Evolutionary conservation across 2,113 vertebrate genomes (phyloP), one percentile per base, ranked within the genome.

Genomic region (Sitta europaea): DNA sequence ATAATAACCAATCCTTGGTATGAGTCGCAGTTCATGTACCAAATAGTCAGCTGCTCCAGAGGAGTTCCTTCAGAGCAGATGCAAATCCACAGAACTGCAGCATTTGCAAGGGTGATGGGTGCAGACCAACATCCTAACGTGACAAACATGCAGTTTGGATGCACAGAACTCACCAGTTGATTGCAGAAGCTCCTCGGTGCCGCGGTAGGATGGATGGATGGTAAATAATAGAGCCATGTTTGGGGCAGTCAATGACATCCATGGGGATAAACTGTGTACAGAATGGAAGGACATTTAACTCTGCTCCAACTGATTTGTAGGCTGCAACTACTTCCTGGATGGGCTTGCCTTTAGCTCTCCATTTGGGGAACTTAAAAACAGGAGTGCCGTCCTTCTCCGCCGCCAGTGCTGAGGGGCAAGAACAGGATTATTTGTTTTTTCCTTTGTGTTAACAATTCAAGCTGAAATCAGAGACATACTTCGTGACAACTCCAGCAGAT

Each of bases 221-320:
- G 94, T 99, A 99, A 95, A 99, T 98, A 97, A 99, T 99, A 80
- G 99, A 99, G 57, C 99, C 99, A 4, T 99, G 98, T 93, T 97
- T 98, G 31, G 99, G 99, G 71, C 97, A 59, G 43, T 99, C 98
- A 68, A 99, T 99, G 65, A 99, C 94, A 65, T 99, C 99, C 99
- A 99, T 99, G 74, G 99, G 99, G 95, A 99, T 99, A 95, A 99
- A 99, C 97, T 99, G 99, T 7, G 99, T 99, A 96, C 99, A 99
- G 98, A 99, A 99, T 1, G 99, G 99, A 96, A 99, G 98, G 93
- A 99, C 99, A 10, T 99, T 99, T n/a, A 99, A 98, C 88, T 99
- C 99, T 1, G 99, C 99, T 25, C 98, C 99, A 78, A 99, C 98
- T 0, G 99, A 98, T 86, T 98, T 98, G 92, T 99, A 99, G 58